Evolutionary conservation across 2,797 vertebrate genomes (phyloP).

Genomic region (Decapterus maruadsi): DNA sequence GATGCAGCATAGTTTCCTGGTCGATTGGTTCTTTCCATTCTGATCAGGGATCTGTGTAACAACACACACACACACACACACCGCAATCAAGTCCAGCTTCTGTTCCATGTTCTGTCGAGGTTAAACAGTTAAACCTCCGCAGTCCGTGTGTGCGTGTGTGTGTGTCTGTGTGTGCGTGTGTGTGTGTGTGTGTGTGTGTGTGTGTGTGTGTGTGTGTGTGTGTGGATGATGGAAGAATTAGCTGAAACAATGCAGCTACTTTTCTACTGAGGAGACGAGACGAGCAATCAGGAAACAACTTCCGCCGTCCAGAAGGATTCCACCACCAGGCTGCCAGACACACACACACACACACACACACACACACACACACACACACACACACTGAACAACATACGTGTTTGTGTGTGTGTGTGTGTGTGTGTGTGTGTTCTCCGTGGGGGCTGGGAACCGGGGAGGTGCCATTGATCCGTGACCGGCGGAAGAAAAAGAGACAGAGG

Average conservation of each 20-base stretch:
- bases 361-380: constrained; percentile 10
- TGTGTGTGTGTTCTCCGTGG: constrained; percentile 37
- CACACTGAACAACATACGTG: constrained; percentile 10
- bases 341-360: constrained; percentile 19
- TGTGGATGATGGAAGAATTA: constrained; percentile 59
- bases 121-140: constrained; percentile 27
- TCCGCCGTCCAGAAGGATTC: constrained; percentile 52
- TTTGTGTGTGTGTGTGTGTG: constrained; percentile 27
- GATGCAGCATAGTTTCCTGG: background rate
- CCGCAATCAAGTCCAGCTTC: constrained; percentile 51
- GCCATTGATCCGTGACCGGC: constrained; percentile 66
- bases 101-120: constrained; percentile 49
- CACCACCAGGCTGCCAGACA: constrained; percentile 23
- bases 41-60: constrained; percentile 27
- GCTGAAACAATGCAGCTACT: constrained; percentile 70
- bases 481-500: constrained; percentile 50
- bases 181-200: background rate
- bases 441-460: constrained; percentile 61
- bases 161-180: background rate
- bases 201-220: constrained; percentile 16
- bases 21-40: constrained; percentile 30
- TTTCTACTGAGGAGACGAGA: constrained; percentile 57
- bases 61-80: background rate
- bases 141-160: constrained; percentile 1
- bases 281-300: constrained; percentile 61